Base-by-base conservation (phyloP, 1,140 invertebrate species). In the Pteromalus puparum region DNA sequence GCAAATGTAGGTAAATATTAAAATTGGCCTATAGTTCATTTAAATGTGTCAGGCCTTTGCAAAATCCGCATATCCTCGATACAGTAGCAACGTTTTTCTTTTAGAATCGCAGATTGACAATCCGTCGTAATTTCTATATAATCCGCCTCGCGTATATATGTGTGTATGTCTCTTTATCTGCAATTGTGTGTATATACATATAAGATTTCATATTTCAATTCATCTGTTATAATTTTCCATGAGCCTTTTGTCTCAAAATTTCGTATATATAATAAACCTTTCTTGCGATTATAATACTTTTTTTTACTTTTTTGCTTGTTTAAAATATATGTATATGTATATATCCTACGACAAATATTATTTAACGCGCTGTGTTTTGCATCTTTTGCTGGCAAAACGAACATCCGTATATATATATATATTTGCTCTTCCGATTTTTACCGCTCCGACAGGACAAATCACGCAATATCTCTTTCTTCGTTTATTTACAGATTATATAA, bases 331-430 rank as follows among this genome's bases (percentile, higher is more conserved):
- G 12, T 30, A 89, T 89, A 89, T 89, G 12, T 68, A 26, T 67
- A 88, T 89, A 89, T 87, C 84, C 87, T 88, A 88, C 85, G 88
- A 89, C 87, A 88, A 84, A 88, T 89, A 88, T 88, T 84, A 87
- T 87, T 87, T 81, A 86, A 87, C 79, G 82, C 87, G 82, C 87
- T 48, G 70, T 87, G 84, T 85, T 61, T 61, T 61, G 76, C 85
- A 83, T 76, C 34, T 42, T 24, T 61, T 26, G 65, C 34, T 85
- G 13, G 74, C 81, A 61, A 61, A 61, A 61, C 53, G 18, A 61
- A 61, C 18, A 61, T 61, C 53, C 53, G 53, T 61, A 18, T 61
- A n/a, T 61, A 21, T 53, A 53, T 53, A 18, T 15, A n/a, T 61
- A 61, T 48, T 48, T 48, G 12, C 46, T 48, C 53, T 87, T 81